These are phyloP conservation scores for Trichechus manatus DNA, from an alignment of 2,113 vertebrate genomes.

Conservation along the genomic window DNA sequence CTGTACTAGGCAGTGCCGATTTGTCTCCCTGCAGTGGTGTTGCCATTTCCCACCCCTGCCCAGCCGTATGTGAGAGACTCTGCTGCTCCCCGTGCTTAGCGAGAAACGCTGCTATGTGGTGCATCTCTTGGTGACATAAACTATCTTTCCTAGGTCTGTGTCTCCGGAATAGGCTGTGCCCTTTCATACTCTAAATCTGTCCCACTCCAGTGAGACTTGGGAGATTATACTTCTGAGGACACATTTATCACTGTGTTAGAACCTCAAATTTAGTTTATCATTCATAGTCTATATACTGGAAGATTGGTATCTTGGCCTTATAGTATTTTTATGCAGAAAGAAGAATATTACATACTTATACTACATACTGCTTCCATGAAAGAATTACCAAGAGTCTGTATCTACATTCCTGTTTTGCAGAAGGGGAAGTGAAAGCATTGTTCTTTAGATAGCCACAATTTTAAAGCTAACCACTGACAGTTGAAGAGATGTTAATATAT, in stretches of 20 bases:
- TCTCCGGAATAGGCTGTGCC: not conserved
- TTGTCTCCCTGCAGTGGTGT: not conserved
- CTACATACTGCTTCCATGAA: not conserved
- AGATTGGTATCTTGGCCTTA: not conserved
- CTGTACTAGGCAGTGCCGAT: not conserved
- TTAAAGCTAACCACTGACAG: not conserved
- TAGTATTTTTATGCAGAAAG: conserved; percentile 16
- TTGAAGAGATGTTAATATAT: not conserved
- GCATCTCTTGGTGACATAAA: not conserved
- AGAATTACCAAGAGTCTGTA: not conserved
- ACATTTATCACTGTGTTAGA: not conserved
- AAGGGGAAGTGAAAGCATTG: not conserved
- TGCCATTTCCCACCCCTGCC: not conserved
- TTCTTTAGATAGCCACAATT: not conserved
- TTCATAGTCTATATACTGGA: not conserved
- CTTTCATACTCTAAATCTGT: not conserved
- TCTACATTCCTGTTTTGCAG: not conserved
- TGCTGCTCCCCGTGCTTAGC: not conserved
- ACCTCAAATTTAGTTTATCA: conserved; percentile 34
- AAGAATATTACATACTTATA: not conserved
- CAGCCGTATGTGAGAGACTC: not conserved
- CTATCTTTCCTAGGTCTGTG: not conserved
- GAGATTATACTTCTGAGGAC: not conserved
- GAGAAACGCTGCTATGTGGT: no score
- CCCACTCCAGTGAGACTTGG: not conserved